Conservation (phyloP, 2,113 vertebrate species). For the Piaya cayana region DNA sequence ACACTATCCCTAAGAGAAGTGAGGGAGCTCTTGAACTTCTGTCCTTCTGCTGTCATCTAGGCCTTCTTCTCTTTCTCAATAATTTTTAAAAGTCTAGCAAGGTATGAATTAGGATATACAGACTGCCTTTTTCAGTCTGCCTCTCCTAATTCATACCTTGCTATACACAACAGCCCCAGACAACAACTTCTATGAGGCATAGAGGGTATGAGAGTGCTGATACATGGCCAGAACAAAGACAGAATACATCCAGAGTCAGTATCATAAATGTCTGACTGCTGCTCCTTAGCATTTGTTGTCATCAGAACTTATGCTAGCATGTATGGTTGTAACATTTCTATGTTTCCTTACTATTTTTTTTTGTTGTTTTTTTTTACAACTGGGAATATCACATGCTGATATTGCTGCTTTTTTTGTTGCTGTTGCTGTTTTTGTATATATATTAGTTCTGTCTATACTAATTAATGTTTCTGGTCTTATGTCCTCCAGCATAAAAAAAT, state of each 20-base stretch:
- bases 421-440: conserved; percentile 29
- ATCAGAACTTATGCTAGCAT: conserved; percentile 14
- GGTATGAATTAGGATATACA: no score
- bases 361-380: neutral
- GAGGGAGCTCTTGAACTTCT: neutral
- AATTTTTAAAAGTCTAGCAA: neutral
- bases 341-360: neutral
- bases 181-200: neutral
- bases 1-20: neutral
- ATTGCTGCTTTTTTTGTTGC: conserved; percentile 3
- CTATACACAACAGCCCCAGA: fast-evolving
- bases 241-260: neutral
- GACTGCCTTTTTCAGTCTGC: no score
- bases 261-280: neutral
- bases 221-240: neutral
- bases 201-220: neutral
- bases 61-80: neutral
- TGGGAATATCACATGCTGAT: conserved; percentile 1
- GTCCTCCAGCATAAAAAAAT: conserved; percentile 30
- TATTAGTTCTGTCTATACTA: conserved; percentile 46
- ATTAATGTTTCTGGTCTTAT: conserved; percentile 18
- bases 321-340: neutral
- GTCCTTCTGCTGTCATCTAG: neutral
- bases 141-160: neutral
- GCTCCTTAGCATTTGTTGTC: neutral